phyloP scores from a whole-genome alignment of 2,797 vertebrate genomes.

The Hafferia zeledoni region DNA sequence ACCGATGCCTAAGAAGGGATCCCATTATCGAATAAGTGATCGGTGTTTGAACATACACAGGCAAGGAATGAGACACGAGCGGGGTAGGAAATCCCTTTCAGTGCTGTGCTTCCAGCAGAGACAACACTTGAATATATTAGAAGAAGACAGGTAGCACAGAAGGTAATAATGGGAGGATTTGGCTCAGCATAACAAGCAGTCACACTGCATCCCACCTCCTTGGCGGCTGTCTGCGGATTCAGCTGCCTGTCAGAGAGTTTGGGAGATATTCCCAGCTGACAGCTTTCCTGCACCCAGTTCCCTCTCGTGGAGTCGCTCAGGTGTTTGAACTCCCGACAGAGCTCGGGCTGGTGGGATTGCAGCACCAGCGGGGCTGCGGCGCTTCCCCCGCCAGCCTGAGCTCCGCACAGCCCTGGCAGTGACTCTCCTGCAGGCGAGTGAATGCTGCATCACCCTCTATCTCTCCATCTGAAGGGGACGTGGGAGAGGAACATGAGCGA shows the following conservation, averaged over 20 bases:
- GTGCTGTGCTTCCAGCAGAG: neutral
- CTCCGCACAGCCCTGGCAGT: constrained; percentile 55
- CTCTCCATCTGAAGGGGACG: constrained; percentile 50
- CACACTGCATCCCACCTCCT: constrained; percentile 36
- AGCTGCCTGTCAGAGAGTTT: neutral
- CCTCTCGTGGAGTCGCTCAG: neutral
- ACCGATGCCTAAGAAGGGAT: neutral
- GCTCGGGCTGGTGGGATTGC: constrained; percentile 25
- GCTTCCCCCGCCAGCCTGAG: neutral
- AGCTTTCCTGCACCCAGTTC: neutral
- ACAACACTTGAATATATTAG: constrained; percentile 38
- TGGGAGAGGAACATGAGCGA: constrained; percentile 55
- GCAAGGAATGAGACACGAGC: neutral
- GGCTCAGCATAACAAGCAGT: constrained; percentile 62
- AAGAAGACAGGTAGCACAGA: constrained; percentile 41
- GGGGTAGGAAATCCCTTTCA: constrained; percentile 34
- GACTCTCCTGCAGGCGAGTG: constrained; percentile 61
- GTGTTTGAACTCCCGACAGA: neutral
- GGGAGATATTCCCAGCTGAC: neutral
- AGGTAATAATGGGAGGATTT: constrained; percentile 51
- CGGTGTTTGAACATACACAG: neutral
- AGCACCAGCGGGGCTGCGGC: constrained; percentile 19
- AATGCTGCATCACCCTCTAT: constrained; percentile 61
- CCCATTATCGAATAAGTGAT: neutral
- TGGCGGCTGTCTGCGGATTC: neutral